Conservation (phyloP, 2,113 vertebrate genomes). For the Calonectris borealis region DNA sequence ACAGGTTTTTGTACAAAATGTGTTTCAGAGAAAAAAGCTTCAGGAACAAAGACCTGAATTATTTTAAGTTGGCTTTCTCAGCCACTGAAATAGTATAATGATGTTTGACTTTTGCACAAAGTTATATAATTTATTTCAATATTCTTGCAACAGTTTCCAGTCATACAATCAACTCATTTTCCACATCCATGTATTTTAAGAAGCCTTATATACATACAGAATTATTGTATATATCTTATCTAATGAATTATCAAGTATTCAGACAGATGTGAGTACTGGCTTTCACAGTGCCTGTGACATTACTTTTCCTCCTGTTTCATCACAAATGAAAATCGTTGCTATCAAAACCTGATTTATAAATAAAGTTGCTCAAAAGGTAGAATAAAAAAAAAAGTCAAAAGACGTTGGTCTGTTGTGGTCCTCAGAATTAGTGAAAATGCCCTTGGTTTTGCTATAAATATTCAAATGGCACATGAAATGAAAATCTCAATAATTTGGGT, state of each 20-base stretch:
- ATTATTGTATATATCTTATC: not conserved
- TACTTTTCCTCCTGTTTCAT: not conserved
- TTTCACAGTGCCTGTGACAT: not conserved
- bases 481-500: not conserved
- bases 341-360: not conserved
- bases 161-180: not conserved
- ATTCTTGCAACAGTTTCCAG: not conserved
- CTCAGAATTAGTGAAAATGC: not conserved
- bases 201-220: not conserved
- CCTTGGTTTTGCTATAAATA: not conserved
- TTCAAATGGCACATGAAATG: not conserved
- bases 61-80: not conserved
- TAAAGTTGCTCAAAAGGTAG: not conserved
- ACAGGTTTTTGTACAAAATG: not conserved
- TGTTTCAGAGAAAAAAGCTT: not conserved
- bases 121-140: not conserved
- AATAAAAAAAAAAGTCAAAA: not conserved
- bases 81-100: not conserved
- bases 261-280: not conserved
- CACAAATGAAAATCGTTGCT: not conserved
- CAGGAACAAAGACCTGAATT: not conserved
- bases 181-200: not conserved
- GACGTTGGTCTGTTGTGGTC: not conserved
- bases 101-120: not conserved
- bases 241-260: not conserved